Evolutionary conservation across 2,113 vertebrate species (phyloP), one percentile per base, ranked within the genome.

Genomic region (Synchiropus splendidus): DNA sequence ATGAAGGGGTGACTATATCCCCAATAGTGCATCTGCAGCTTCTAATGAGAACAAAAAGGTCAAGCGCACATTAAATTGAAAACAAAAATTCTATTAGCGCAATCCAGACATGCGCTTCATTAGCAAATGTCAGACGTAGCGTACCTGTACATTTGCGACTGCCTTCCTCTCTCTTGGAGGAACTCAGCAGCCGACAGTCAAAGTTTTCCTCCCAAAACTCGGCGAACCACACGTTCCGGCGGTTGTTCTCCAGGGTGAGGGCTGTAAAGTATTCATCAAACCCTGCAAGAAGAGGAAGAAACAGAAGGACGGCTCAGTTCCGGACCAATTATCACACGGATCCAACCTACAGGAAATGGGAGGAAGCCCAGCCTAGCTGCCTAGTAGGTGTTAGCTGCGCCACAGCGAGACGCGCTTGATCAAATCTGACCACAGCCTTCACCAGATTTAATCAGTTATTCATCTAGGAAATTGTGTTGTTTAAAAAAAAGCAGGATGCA

Each of bases 191-290:
- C 45, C 78, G 57, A 59, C 83, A 85, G 79, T 85, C 67, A 55
- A 85, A 85, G 72, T 85, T 84, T 48, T 85, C 83, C 49, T 85
- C 83, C 83, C 83, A 85, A 41, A 82, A 85, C 60, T 85, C 83
- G 1, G 83, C 83, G 52, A 85, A 85, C 83, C 83, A 85, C 61
- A 84, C 83, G 32, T 85, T 85, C 42, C 83, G 72, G 38, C 83
- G 79, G 52, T 85, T 85, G 63, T 84, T 85, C 73, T 85, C 83
- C 10, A 85, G 72, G 15, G 83, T 85, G 48, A 83, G 83, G 1
- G 50, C 77, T 1, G 72, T 81, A 52, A 85, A 85, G 72, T 85
- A 85, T 58, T 79, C 75, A 69, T 84, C 80, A 70, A 83, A 84
- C 36, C 82, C 82, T 84, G 74, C 6, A 18, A 41, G 58, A 1